Percentiles rank a stretch among this genome's conserved stretches.
phyloP scores from a whole-genome alignment of 2,888 invertebrate species.

The Orthosia gracilis region DNA sequence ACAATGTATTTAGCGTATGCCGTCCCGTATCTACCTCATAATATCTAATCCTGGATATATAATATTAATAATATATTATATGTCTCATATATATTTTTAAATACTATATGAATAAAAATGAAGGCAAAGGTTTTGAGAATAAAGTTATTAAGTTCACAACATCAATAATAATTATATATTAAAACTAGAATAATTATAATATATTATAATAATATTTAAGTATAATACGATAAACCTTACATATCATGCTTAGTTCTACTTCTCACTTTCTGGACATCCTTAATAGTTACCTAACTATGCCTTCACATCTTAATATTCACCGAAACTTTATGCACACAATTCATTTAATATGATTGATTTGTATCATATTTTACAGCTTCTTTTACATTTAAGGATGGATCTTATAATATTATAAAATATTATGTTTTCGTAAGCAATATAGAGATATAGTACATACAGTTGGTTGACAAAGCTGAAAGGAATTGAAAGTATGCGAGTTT shows the following conservation, averaged over 20 bases:
- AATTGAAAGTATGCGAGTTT: conserved; percentile 43
- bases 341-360: conserved; percentile 7
- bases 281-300: conserved; percentile 69
- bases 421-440: conserved; percentile 17
- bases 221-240: conserved; percentile 58
- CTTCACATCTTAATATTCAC: conserved; percentile 58
- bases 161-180: conserved; percentile 65
- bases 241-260: conserved; percentile 71
- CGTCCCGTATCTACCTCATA: conserved; percentile 15
- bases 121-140: conserved; percentile 78
- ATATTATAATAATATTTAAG: conserved; percentile 54
- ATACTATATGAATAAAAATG: conserved; percentile 70
- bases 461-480: conserved; percentile 46
- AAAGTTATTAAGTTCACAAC: conserved; percentile 73
- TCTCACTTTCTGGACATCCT: conserved; percentile 84
- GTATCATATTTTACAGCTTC: conserved; percentile 13
- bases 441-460: conserved; percentile 20
- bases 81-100: conserved; percentile 50
- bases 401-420: conserved; percentile 28
- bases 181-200: conserved; percentile 56
- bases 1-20: conserved; percentile 11
- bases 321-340: conserved; percentile 43
- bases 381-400: conserved; percentile 22
- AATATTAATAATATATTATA: conserved; percentile 19
- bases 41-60: conserved; percentile 36